Base-by-base conservation (phyloP, 2,888 invertebrate genomes). In the Acanthacorydalis orientalis region DNA sequence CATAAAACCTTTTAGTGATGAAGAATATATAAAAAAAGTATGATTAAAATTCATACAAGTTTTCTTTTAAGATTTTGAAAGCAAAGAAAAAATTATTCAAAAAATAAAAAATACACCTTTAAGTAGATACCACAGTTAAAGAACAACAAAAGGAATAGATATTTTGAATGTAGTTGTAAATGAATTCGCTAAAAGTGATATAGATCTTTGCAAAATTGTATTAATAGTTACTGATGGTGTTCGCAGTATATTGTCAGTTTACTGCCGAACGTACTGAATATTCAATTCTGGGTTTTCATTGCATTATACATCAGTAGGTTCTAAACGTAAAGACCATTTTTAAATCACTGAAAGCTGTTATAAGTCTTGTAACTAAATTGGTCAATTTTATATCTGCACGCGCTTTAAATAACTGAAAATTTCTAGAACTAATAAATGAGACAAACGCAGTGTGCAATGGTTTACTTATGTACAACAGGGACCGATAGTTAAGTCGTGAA, bases 71-170 rank as follows among this genome's bases (percentile, higher is more conserved):
- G 47, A 51, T 50, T 50, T 51, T 41, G 51, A 50, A 32, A 50
- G 48, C 46, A 48, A 48, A 47, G 48, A 51, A 46, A 48, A 48
- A 42, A 50, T 44, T 40, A 51, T 51, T 48, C 44, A 47, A 41
- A 43, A 47, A 45, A 50, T 51, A 44, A 52, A 51, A 52, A 47
- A 53, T 48, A 49, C 47, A 48, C 51, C 50, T 50, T 47, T 53
- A 16, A 48, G 50, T 34, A 51, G 54, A 51, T n/a, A 53, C 51
- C 49, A 52, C 50, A 44, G 49, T 54, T 47, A 53, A 51, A 51
- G 50, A 53, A 34, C 34, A 9, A 34, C 34, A 34, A 34, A 34
- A 11, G 34, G 34, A 34, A n/a, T 11, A 34, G 34, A 34, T 34
- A 34, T 34, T 34, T 9, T 8, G 8, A 34, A 8, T 8, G 34